Base-by-base conservation (phyloP, 2,797 vertebrate genomes). In the Ara ararauna region DNA sequence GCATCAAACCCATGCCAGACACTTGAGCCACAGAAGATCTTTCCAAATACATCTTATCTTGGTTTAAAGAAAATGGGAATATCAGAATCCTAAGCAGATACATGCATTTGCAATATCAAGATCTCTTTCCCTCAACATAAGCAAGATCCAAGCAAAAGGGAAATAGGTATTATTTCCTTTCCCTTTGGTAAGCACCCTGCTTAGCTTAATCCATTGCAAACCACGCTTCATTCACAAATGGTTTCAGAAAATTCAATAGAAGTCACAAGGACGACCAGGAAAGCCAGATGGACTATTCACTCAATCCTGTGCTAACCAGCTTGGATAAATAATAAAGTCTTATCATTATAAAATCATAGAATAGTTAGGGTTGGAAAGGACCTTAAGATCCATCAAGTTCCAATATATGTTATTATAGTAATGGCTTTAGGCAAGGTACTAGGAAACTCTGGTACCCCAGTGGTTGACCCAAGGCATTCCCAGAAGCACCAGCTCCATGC, bases 221-320 rank as follows among this genome's bases (percentile, higher is more conserved):
- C 21, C 7, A 19, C 0, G 0, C 16, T 58, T 78, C 86, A 42
- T 53, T 50, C 2, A 1, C 1, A 3, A 71, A 30, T 5, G 20
- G 10, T 29, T 89, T 44, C 47, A 30, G 20, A 78, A 85, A 86
- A 76, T 53, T 26, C 48, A 71, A 75, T 15, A 48, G 23, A 76
- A 78, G 61, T 72, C n/a, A 40, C 30, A n/a, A 36, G 67, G 34
- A 34, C 15, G 21, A 89, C 32, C 47, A 76, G 72, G 44, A 80
- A 91, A 95, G 40, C 2, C 9, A 66, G 48, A 34, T 1, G 54
- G 66, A 32, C 8, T 79, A 19, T 89, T 87, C n/a, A 10, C 10
- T 53, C 47, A 34, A n/a, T n/a, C 42, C 21, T 76, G 42, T 6
- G 2, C 62, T 79, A n/a, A 65, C 21, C 68, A 70, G 23, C 40